A percentile compares a stretch with the other conserved stretches of the same genome.
Conservation (phyloP, 2,888 invertebrate species). For the Caradrina kadenii region DNA sequence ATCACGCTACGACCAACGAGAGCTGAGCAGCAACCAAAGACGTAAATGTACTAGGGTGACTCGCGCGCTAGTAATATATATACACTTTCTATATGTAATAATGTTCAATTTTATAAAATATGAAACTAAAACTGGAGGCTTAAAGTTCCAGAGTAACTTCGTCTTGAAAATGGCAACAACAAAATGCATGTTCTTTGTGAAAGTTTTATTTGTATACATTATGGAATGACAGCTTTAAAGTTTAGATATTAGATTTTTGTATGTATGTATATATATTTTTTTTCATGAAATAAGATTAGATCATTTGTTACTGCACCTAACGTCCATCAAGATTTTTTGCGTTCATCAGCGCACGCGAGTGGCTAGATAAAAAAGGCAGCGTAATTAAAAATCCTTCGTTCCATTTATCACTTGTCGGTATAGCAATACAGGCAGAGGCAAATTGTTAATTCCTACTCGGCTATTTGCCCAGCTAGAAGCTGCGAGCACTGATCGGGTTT, state of each 20-base stretch:
- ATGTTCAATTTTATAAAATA: constrained; percentile 9
- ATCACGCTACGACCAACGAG: too few relatives aligned
- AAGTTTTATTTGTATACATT: constrained; percentile 7
- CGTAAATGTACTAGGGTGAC: too few relatives aligned
- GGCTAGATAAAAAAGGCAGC: constrained; percentile 16
- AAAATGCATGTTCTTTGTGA: constrained; percentile 23
- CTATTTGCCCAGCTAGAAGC: constrained; percentile 1
- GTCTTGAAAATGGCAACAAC: constrained; percentile 16
- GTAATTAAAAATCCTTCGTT: constrained; percentile 35
- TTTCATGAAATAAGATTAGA: constrained; percentile 5
- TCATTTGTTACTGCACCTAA: constrained; percentile 11
- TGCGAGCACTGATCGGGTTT: constrained; percentile 24
- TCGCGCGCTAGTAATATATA: too few relatives aligned
- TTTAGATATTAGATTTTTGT: neutral
- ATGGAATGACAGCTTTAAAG: constrained; percentile 9
- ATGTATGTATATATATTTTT: neutral
- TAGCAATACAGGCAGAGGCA: constrained; percentile 8
- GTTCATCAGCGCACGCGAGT: constrained; percentile 14
- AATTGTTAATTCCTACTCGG: constrained; percentile 28
- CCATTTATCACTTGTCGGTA: constrained; percentile 40
- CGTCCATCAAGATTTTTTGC: constrained; percentile 22
- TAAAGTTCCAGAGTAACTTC: constrained; percentile 23
- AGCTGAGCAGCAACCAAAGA: too few relatives aligned
- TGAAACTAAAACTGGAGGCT: constrained; percentile 16
- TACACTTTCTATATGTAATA: neutral